Evolutionary conservation across 2,888 invertebrate species (phyloP), one percentile per base, ranked within the genome.

Genomic region (Hipparchia semele): DNA sequence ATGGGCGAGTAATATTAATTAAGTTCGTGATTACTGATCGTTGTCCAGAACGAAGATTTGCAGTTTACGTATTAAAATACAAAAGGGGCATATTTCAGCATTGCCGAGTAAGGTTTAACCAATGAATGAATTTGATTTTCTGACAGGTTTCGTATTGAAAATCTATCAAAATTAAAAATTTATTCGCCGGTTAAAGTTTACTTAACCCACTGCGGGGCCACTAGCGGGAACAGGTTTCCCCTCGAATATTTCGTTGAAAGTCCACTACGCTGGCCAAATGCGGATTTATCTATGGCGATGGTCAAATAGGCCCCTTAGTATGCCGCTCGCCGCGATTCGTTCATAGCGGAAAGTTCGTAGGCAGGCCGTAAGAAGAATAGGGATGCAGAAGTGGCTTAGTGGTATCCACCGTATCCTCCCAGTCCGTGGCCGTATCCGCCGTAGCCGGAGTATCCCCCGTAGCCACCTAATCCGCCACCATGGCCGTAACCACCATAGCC

Each of bases 341-440:
- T 9, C 9, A 23, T 58, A 58, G 58, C 58, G 23, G 6, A 23
- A 56, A 56, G 13, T 13, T 58, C 58, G 58, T 58, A 23, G 58
- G 23, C 58, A 58, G 58, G 58, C 23, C 23, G 8, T 8, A 6
- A 33, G 59, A 64, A 65, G 3, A 23, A 64, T 33, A 39, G 39
- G 39, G 13, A 61, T 39, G 33, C n/a, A 46, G 60, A 51, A 12
- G 56, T 56, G 12, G 73, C 46, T 76, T 87, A 90, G 83, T 90
- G 88, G 77, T 90, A 87, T 72, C 84, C 82, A 58, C 77, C 75
- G 58, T 73, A 73, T 54, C 62, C 53, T 3, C 75, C 82, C 68
- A 82, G 79, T 0, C 83, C 83, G 71, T 80, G 79, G 13, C 87
- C 86, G 78, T 81, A 81, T 51, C 87, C 85, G 74, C 85, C 82